These are phyloP conservation scores for Falcaria lacertinaria DNA, from an alignment of 2,888 invertebrate species.

Conservation along the genomic window DNA sequence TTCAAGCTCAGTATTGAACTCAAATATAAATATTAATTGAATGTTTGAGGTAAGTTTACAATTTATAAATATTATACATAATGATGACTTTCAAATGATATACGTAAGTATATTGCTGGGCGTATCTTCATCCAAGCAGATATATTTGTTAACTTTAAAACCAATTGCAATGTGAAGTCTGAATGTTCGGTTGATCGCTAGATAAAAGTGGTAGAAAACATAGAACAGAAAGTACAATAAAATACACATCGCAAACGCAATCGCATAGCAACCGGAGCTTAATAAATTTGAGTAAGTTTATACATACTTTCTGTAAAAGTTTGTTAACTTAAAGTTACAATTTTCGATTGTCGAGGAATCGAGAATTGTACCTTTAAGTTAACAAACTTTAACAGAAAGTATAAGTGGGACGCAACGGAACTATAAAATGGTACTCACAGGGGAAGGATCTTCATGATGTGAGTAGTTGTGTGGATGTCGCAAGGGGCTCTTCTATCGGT, in stretches of 20 bases:
- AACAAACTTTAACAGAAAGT: too few relatives aligned
- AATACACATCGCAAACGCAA: slow-evolving; percentile 54
- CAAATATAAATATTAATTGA: too few relatives aligned
- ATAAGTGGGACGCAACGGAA: neutral
- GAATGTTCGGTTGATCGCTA: too few relatives aligned
- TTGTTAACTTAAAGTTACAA: too few relatives aligned
- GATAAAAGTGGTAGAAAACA: neutral
- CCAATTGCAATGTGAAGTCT: neutral
- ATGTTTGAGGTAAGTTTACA: too few relatives aligned
- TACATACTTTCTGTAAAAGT: too few relatives aligned
- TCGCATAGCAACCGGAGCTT: slow-evolving; percentile 51
- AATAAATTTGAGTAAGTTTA: slow-evolving; percentile 11
- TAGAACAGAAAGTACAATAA: neutral
- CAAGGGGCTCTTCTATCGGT: slow-evolving; percentile 45
- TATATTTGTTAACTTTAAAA: neutral
- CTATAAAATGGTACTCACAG: slow-evolving; percentile 48
- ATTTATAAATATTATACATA: too few relatives aligned
- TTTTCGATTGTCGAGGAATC: too few relatives aligned
- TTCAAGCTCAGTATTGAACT: too few relatives aligned
- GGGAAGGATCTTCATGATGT: slow-evolving; percentile 64
- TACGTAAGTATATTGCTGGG: neutral
- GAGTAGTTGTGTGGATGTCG: slow-evolving; percentile 36
- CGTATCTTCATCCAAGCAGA: neutral
- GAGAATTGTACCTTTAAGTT: too few relatives aligned
- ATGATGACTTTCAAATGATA: neutral